Evolutionary conservation across 2,113 vertebrate genomes (phyloP), one percentile per base, ranked within the genome.

Genomic region (Indicator maculatus): DNA sequence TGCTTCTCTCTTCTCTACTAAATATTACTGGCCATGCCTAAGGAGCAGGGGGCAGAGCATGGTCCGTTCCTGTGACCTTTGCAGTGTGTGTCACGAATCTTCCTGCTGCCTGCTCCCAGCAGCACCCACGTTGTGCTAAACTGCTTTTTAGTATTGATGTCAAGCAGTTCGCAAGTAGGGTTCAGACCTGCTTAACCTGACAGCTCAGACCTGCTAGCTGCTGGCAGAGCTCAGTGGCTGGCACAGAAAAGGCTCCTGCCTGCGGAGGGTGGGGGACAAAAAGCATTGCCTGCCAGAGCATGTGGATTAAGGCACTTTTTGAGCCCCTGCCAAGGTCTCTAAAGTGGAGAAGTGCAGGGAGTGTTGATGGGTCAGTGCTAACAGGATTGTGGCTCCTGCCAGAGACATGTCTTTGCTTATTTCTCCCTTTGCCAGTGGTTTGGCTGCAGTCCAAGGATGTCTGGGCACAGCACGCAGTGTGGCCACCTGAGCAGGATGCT

Each of bases 81-180:
- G 1, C 71, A 6, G 50, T 7, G 19, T 5, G 20, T 71, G 28
- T 90, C 84, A 63, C 86, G 88, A 92, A 50, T 58, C 39, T 50
- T n/a, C 78, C 63, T 72, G 83, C 94, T 69, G 53, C 63, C 11
- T 53, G 63, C 85, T 89, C 26, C 81, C 72, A 10, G 9, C 12
- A 18, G 74, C 74, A 41, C 47, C 73, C 63, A 90, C 65, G 63
- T 45, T 17, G 77, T 64, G 74, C 91, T 75, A 82, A 94, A 39
- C 64, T 79, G 74, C 83, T 85, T 72, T 94, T 90, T 18, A 84
- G 24, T 79, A 94, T 69, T 70, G 86, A 58, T 93, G 83, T 90
- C 80, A 93, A 95, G 88, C 77, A 33, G 66, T 76, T 76, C 74
- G 75, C 61, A 56, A 72, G 83, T 70, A 33, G 39, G 36, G 61